Conservation (phyloP, 1,140 invertebrate genomes). For the Dryas iulia region DNA sequence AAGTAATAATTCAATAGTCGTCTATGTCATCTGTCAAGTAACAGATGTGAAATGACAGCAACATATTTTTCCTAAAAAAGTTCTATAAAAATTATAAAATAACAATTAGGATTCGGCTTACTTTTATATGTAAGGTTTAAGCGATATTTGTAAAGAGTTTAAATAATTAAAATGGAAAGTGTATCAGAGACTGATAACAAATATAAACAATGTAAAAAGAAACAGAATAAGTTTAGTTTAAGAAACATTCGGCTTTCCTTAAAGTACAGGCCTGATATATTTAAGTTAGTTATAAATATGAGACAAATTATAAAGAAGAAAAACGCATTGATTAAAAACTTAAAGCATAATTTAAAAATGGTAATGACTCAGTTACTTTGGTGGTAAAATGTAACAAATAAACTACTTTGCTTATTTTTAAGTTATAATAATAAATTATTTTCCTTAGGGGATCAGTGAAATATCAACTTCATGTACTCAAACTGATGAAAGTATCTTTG, state of each 20-base stretch:
- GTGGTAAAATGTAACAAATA: too few species aligned
- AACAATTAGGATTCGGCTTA: too few species aligned
- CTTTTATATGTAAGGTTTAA: background rate
- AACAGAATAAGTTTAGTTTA: slow-evolving; percentile 9
- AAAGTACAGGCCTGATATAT: slow-evolving; percentile 64
- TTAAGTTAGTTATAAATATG: slow-evolving; percentile 68
- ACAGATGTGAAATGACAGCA: too few species aligned
- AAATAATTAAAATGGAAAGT: background rate
- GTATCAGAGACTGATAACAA: background rate
- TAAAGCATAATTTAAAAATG: slow-evolving; percentile 39
- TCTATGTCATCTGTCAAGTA: too few species aligned
- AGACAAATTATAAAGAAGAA: slow-evolving; percentile 54
- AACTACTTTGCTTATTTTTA: too few species aligned
- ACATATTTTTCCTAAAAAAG: too few species aligned
- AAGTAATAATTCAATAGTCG: too few species aligned
- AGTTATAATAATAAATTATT: too few species aligned
- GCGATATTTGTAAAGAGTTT: background rate
- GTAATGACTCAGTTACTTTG: background rate
- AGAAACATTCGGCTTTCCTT: slow-evolving; percentile 54
- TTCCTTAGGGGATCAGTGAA: background rate
- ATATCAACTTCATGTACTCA: background rate
- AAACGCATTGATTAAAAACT: slow-evolving; percentile 47
- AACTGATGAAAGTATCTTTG: background rate
- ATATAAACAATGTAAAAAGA: background rate
- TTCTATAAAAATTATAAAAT: too few species aligned